Evolutionary conservation across 2,797 vertebrate species (phyloP).

Genomic region (Melanogrammus aeglefinus): DNA sequence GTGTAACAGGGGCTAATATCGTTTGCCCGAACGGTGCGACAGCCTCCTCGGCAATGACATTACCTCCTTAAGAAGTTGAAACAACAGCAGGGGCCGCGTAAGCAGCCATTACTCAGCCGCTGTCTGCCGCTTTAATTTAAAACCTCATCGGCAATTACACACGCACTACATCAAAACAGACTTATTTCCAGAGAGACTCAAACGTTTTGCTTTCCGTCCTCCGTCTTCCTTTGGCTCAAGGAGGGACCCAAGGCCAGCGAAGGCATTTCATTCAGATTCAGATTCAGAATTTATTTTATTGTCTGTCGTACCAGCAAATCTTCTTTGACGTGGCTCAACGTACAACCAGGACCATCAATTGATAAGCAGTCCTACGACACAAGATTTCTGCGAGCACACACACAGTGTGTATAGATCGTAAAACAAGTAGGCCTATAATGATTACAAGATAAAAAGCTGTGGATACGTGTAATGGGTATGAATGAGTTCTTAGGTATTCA

Average conservation of each 20-base stretch:
- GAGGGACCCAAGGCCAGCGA: slow-evolving; percentile 20
- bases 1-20: slow-evolving; percentile 57
- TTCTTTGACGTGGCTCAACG: too few species aligned
- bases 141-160: slow-evolving; percentile 69
- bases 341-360: too few species aligned
- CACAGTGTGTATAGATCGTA: too few species aligned
- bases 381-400: too few species aligned
- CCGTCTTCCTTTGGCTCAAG: slow-evolving; percentile 42
- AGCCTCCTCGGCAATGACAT: slow-evolving; percentile 58
- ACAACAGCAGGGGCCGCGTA: slow-evolving; percentile 38
- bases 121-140: slow-evolving; percentile 68
- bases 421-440: too few species aligned
- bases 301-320: too few species aligned
- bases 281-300: too few species aligned
- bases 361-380: too few species aligned
- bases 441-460: too few species aligned
- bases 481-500: slow-evolving; percentile 3
- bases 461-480: too few species aligned
- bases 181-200: slow-evolving; percentile 60
- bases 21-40: slow-evolving; percentile 60
- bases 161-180: slow-evolving; percentile 58
- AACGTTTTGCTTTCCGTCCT: slow-evolving; percentile 55
- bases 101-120: slow-evolving; percentile 43
- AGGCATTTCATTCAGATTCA: slow-evolving; percentile 23
- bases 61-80: slow-evolving; percentile 59